Conservation (phyloP, 2,888 invertebrate genomes). For the Vesta saturnalis region DNA sequence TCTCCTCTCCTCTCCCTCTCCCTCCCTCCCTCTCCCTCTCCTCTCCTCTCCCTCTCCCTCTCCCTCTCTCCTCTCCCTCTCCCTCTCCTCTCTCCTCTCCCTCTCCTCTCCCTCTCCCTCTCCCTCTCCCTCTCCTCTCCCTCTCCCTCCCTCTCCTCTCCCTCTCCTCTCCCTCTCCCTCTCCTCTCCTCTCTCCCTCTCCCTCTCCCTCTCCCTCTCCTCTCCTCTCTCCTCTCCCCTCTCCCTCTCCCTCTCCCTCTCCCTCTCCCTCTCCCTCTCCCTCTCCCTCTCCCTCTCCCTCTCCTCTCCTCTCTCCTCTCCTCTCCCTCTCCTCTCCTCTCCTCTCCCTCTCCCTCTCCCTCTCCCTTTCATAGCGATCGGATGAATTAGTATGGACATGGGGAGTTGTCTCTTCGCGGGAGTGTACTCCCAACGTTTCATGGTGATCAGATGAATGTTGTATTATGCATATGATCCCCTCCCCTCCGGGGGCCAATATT, state of each 20-base stretch:
- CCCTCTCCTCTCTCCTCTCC: neutral
- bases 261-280: neutral
- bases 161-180: neutral
- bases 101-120: neutral
- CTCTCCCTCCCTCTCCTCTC: neutral
- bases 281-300: neutral
- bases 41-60: conserved; percentile 7
- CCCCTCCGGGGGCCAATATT: no score
- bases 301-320: neutral
- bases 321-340: neutral
- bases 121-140: neutral
- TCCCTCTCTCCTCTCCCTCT: neutral
- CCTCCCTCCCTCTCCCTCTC: conserved; percentile 7
- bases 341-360: neutral
- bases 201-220: neutral
- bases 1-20: neutral
- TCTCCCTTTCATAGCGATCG: no score
- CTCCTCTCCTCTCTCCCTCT: neutral
- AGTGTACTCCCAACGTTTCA: no score
- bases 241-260: neutral
- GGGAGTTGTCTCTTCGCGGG: neutral
- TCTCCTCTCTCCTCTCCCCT: neutral
- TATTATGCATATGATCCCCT: no score
- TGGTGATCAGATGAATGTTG: no score
- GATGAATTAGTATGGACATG: no score